Evolutionary conservation across 1,140 invertebrate species (phyloP).

Genomic region (Stratiolaelaps scimitus): DNA sequence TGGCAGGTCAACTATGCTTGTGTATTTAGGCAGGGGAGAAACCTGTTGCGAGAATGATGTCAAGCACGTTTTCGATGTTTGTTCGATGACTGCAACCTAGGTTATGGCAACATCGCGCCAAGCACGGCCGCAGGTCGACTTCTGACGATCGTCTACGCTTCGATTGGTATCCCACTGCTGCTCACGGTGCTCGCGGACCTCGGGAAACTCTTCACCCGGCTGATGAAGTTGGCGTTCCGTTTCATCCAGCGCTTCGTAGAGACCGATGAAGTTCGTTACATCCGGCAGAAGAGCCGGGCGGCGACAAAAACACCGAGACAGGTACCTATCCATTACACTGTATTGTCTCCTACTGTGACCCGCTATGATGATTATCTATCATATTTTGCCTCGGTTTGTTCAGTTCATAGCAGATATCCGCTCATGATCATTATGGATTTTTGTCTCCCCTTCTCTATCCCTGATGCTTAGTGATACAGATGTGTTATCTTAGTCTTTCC

Average conservation of each 20-base stretch:
- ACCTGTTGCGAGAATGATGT: no score
- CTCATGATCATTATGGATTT: no score
- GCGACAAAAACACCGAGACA: slow-evolving; percentile 13
- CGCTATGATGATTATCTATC: no score
- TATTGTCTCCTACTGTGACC: no score
- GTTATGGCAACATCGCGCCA: slow-evolving; percentile 75
- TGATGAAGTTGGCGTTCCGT: slow-evolving; percentile 47
- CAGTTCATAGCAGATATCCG: no score
- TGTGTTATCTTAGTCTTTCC: no score
- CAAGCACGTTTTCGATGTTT: neutral
- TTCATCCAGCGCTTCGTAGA: slow-evolving; percentile 36
- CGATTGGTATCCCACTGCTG: slow-evolving; percentile 78
- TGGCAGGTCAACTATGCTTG: no score
- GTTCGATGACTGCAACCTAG: slow-evolving; percentile 40
- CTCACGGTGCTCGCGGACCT: slow-evolving; percentile 82
- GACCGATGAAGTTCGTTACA: slow-evolving; percentile 30
- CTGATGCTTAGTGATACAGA: no score
- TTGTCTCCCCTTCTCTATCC: no score
- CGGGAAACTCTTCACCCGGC: slow-evolving; percentile 68
- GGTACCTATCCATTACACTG: no score
- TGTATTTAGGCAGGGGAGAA: no score
- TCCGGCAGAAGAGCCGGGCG: slow-evolving; percentile 37
- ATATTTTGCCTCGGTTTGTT: no score
- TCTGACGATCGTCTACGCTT: slow-evolving; percentile 73
- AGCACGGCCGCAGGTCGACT: slow-evolving; percentile 60